Evolutionary conservation across 92 coral and sea anemone genomes (phyloP).

Genomic region (Pocillopora grandis): DNA sequence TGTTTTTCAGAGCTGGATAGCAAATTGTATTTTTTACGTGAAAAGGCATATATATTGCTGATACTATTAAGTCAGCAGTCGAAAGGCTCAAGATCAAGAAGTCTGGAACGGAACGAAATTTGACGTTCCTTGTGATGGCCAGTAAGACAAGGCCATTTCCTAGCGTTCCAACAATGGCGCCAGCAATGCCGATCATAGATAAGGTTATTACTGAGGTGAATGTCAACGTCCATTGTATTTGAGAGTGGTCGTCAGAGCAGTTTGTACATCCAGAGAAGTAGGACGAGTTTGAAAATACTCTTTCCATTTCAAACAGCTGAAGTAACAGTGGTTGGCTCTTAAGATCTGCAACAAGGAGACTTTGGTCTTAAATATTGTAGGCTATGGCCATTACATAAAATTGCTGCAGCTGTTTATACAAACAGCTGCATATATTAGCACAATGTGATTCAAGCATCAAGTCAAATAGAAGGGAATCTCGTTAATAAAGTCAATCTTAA

Average conservation of each 20-base stretch:
- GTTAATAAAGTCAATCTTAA: too few species aligned
- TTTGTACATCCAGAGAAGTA: neutral
- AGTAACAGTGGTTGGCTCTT: neutral
- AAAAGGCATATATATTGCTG: conserved; percentile 31
- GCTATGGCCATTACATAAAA: neutral
- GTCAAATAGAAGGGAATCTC: too few species aligned
- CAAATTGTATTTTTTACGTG: neutral
- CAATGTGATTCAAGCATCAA: neutral
- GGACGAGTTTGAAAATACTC: neutral
- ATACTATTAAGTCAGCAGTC: conserved; percentile 24
- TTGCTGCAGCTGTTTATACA: neutral
- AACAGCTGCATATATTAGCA: neutral
- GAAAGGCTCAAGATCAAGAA: conserved; percentile 35
- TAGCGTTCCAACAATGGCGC: conserved; percentile 7
- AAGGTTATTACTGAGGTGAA: conserved; percentile 10
- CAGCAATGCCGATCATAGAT: neutral
- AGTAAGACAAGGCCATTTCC: conserved; percentile 27
- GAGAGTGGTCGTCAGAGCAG: neutral
- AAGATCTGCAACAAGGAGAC: neutral
- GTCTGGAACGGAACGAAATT: conserved; percentile 31
- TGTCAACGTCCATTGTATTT: neutral
- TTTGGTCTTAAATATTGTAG: neutral
- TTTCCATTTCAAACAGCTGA: neutral
- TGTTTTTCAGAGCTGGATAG: neutral
- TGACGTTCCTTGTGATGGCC: conserved; percentile 16